Conservation (phyloP, 2,888 invertebrate genomes). For the Hydraecia micacea region DNA sequence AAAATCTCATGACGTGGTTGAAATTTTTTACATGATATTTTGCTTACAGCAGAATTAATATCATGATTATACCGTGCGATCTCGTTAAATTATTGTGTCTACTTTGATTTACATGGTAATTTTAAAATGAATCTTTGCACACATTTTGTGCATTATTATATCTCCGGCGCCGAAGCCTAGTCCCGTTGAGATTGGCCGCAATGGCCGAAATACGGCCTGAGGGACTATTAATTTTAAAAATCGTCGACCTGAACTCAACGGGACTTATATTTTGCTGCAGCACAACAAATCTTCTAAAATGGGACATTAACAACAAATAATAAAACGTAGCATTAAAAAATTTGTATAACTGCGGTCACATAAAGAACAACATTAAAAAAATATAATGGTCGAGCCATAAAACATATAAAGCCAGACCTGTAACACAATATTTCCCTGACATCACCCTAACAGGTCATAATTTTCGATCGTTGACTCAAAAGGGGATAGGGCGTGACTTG, state of each 20-base stretch:
- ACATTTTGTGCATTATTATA: neutral
- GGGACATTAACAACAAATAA: neutral
- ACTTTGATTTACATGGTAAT: no score
- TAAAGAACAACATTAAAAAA: conserved; percentile 21
- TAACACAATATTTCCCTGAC: conserved; percentile 43
- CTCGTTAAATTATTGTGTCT: neutral
- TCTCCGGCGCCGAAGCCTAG: neutral
- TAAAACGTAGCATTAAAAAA: conserved; percentile 23
- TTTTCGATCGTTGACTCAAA: conserved; percentile 79
- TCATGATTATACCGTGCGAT: no score
- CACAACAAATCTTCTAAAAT: neutral
- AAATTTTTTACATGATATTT: neutral
- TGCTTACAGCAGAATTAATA: neutral
- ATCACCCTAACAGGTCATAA: conserved; percentile 78
- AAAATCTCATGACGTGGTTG: neutral
- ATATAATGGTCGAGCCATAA: conserved; percentile 29
- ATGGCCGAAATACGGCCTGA: neutral
- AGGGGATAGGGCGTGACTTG: conserved; percentile 80
- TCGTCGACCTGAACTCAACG: neutral
- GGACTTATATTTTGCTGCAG: neutral
- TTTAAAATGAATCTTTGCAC: neutral
- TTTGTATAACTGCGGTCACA: conserved; percentile 20
- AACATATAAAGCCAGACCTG: conserved; percentile 36
- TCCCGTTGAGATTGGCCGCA: neutral
- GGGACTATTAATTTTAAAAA: neutral